Conservation (phyloP, 2,888 invertebrate genomes). For the Dichetophora obliterata region DNA sequence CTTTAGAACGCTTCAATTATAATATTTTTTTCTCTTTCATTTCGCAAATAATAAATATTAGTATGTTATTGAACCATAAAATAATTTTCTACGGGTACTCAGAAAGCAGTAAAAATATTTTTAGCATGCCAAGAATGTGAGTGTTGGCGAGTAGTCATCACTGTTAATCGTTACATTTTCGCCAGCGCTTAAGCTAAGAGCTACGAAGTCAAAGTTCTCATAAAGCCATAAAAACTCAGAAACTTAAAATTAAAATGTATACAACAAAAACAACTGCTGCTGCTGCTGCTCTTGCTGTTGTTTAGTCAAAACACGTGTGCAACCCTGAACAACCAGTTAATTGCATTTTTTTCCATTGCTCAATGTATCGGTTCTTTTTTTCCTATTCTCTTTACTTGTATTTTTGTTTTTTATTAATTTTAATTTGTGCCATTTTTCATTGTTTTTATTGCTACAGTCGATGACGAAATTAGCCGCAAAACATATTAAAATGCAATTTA, state of each 20-base stretch:
- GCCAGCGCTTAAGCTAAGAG: too few species aligned
- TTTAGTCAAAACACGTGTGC: neutral
- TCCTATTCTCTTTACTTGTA: neutral
- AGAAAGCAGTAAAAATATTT: neutral
- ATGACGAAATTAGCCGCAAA: constrained; percentile 3
- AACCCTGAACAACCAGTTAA: constrained; percentile 8
- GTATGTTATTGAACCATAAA: too few species aligned
- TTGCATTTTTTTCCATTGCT: constrained; percentile 11
- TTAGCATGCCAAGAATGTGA: neutral
- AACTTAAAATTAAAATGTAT: neutral
- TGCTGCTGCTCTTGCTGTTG: neutral
- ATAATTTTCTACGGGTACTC: too few species aligned
- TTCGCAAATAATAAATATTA: too few species aligned
- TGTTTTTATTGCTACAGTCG: neutral
- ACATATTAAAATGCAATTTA: constrained; percentile 5
- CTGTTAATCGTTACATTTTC: too few species aligned
- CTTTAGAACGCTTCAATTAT: too few species aligned
- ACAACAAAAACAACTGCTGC: neutral
- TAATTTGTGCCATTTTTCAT: neutral
- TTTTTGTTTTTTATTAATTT: neutral
- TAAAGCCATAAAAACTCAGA: constrained; percentile 23
- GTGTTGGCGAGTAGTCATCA: too few species aligned
- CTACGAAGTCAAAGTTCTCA: constrained; percentile 51
- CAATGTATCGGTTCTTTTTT: neutral
- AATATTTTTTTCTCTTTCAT: neutral